These are phyloP conservation scores for Diadophis punctatus DNA, from an alignment of 2,113 vertebrate genomes.

Conservation along the genomic window DNA sequence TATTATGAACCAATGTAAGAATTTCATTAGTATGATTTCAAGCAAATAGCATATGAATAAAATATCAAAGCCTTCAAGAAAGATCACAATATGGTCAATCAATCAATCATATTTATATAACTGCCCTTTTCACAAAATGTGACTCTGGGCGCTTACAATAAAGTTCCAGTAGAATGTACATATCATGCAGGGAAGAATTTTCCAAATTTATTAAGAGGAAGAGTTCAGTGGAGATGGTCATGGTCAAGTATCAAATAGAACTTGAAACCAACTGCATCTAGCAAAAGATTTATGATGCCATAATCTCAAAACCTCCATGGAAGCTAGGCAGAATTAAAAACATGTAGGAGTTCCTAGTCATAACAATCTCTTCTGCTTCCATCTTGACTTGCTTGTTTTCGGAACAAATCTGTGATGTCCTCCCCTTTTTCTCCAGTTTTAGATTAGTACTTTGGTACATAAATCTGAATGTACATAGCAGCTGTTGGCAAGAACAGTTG, in stretches of 20 bases:
- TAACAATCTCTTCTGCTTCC: neutral
- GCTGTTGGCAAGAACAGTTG: neutral
- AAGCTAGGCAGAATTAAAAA: neutral
- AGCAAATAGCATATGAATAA: constrained; percentile 1
- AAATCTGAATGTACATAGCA: neutral
- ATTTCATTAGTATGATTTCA: constrained; percentile 13
- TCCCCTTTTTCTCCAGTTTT: neutral
- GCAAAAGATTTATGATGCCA: neutral
- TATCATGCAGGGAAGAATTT: neutral
- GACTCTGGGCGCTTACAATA: neutral
- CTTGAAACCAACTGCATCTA: neutral
- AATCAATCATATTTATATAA: neutral
- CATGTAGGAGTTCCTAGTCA: neutral
- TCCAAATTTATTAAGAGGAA: neutral
- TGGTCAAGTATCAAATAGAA: neutral
- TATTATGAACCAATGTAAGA: neutral
- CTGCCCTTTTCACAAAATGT: neutral
- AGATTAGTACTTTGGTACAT: neutral
- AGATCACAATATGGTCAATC: neutral
- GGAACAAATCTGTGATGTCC: neutral
- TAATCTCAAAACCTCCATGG: neutral
- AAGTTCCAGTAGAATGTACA: neutral
- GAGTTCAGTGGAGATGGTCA: neutral
- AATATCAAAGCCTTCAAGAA: neutral
- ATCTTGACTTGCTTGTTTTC: neutral